phyloP scores from a whole-genome alignment of 1,140 invertebrate species.

The Plodia interpunctella region DNA sequence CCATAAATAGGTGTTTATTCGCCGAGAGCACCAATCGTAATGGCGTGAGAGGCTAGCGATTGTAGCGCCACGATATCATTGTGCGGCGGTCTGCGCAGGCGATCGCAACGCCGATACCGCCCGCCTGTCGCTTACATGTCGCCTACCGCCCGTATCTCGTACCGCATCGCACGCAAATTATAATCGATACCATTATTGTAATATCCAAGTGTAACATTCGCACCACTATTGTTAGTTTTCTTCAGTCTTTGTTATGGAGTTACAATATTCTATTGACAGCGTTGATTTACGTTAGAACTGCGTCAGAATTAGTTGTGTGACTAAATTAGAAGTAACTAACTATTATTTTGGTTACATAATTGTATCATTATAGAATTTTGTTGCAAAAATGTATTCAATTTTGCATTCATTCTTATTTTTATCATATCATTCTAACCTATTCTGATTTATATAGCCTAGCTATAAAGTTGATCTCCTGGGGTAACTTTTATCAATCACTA shows the following conservation, averaged over 20 bases:
- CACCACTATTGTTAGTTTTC: slow-evolving; percentile 65
- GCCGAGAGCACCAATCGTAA: slow-evolving; percentile 61
- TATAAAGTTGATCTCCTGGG: too few relatives aligned
- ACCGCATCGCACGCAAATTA: slow-evolving; percentile 74
- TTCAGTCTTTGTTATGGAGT: slow-evolving; percentile 31
- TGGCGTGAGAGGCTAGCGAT: slow-evolving; percentile 66
- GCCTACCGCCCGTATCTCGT: slow-evolving; percentile 56
- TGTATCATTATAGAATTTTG: too few relatives aligned
- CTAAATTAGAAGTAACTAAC: neutral
- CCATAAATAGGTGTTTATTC: slow-evolving; percentile 46
- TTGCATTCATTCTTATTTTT: too few relatives aligned
- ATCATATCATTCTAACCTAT: too few relatives aligned
- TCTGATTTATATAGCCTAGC: too few relatives aligned
- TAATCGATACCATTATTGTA: slow-evolving; percentile 77
- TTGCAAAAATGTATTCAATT: too few relatives aligned
- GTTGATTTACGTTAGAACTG: slow-evolving; percentile 12
- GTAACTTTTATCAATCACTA: too few relatives aligned
- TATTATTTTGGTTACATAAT: neutral
- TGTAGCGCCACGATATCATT: slow-evolving; percentile 66
- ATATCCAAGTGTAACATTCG: slow-evolving; percentile 65
- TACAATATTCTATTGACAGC: slow-evolving; percentile 7
- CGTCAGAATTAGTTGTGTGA: neutral
- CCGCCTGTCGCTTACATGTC: slow-evolving; percentile 70
- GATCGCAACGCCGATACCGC: slow-evolving; percentile 67
- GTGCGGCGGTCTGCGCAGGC: slow-evolving; percentile 50